A percentile compares a stretch with the other conserved stretches of the same genome.
Conservation (phyloP, 2,797 vertebrate genomes). For the Semotilus atromaculatus region DNA sequence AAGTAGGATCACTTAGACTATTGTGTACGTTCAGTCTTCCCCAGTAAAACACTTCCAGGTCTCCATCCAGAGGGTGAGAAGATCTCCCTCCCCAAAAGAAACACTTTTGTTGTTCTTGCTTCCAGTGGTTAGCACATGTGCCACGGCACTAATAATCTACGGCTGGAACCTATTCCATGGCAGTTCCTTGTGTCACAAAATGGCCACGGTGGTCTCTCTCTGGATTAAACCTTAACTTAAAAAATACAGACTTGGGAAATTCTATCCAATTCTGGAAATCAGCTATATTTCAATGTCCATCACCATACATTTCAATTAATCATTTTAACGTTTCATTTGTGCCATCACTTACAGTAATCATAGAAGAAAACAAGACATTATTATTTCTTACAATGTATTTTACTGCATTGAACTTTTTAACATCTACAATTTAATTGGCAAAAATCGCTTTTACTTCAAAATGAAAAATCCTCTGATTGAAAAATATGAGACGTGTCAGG, state of each 20-base stretch:
- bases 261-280: not conserved
- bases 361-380: not conserved
- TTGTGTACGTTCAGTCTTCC: constrained; percentile 48
- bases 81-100: constrained; percentile 23
- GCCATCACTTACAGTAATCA: not conserved
- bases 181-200: not conserved
- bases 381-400: not conserved
- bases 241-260: not conserved
- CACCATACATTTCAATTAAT: not conserved
- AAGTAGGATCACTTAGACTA: constrained; percentile 41
- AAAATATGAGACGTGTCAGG: not conserved
- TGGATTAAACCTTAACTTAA: not conserved
- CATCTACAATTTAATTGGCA: not conserved
- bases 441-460: not conserved
- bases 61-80: constrained; percentile 21
- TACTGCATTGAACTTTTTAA: not conserved
- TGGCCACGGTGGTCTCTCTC: not conserved
- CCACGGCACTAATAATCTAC: not conserved
- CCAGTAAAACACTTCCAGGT: constrained; percentile 34
- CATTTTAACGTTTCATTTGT: accelerated
- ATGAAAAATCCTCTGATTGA: not conserved
- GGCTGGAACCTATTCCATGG: not conserved
- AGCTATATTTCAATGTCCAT: not conserved
- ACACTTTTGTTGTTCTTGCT: constrained; percentile 6
- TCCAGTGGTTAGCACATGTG: not conserved